Base-by-base conservation (phyloP, 2,888 invertebrate genomes). In the Megamerina dolium region DNA sequence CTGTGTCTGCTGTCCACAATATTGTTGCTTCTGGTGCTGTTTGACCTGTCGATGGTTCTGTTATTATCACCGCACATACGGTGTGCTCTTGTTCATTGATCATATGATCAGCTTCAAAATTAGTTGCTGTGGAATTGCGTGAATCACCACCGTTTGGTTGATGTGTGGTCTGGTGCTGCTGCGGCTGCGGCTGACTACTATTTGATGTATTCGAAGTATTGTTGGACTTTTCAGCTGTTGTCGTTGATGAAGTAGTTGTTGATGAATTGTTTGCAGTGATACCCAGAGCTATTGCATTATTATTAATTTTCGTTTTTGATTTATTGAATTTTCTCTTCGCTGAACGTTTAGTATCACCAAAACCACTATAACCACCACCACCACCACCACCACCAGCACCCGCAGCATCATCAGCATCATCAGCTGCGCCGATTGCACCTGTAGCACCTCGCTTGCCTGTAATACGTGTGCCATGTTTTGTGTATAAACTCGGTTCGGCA, bases 401-500 rank as follows among this genome's bases (percentile, higher is more conserved):
- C 12, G 12, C 19, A 26, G 19, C 18, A 5, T n/a, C 5, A 27
- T 13, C n/a, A n/a, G n/a, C 27, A 27, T 10, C 27, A 27, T 13
- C 27, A 13, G 12, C 13, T 10, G 12, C 27, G 13, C 27, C 27
- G 12, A 3, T 13, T 3, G 12, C 27, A 5, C 27, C 5, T 10
- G 12, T 14, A 26, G 19, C 18, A n/a, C n/a, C n/a, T n/a, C n/a
- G n/a, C n/a, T n/a, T n/a, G n/a, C n/a, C n/a, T n/a, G n/a, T n/a
- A n/a, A n/a, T n/a, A 10, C 23, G 23, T 31, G 43, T 46, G 21
- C 46, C 31, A 21, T 49, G 51, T 5, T 47, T 48, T 8, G 79
- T 77, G 57, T 90, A 87, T 32, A 89, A 83, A 64, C 90, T 90
- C 68, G 90, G 90, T 64, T 93, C 92, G 44, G 85, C 77, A 60